Evolutionary conservation across 2,797 vertebrate species (phyloP).

Genomic region (Rhincodon typus): DNA sequence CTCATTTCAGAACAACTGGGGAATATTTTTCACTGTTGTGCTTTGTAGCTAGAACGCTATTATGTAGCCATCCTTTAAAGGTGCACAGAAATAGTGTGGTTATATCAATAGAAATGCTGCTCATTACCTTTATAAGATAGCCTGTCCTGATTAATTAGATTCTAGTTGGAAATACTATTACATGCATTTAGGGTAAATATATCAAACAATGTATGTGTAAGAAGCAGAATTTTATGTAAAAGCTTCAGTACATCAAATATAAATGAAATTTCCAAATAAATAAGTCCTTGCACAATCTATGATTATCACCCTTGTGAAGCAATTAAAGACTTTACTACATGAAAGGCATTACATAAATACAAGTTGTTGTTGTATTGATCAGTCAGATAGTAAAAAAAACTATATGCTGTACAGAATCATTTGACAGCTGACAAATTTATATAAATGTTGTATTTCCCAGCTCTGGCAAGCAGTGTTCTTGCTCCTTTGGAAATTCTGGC

Average conservation of each 20-base stretch:
- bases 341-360: not conserved
- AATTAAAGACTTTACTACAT: not conserved
- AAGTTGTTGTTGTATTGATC: no score
- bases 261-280: not conserved
- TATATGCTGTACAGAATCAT: not conserved
- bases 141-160: not conserved
- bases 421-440: not conserved
- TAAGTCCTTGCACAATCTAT: not conserved
- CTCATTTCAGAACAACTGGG: not conserved
- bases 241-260: not conserved
- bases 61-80: not conserved
- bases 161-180: not conserved
- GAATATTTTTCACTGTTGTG: not conserved
- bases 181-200: no score
- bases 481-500: not conserved
- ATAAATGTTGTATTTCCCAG: not conserved
- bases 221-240: not conserved
- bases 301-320: not conserved
- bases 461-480: not conserved
- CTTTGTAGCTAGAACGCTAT: not conserved
- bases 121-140: not conserved
- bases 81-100: not conserved
- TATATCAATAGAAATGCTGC: not conserved
- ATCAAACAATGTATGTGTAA: not conserved
- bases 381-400: not conserved